Evolutionary conservation across 2,797 vertebrate genomes (phyloP), one percentile per base, ranked within the genome.

Genomic region (Poeciliopsis infans): DNA sequence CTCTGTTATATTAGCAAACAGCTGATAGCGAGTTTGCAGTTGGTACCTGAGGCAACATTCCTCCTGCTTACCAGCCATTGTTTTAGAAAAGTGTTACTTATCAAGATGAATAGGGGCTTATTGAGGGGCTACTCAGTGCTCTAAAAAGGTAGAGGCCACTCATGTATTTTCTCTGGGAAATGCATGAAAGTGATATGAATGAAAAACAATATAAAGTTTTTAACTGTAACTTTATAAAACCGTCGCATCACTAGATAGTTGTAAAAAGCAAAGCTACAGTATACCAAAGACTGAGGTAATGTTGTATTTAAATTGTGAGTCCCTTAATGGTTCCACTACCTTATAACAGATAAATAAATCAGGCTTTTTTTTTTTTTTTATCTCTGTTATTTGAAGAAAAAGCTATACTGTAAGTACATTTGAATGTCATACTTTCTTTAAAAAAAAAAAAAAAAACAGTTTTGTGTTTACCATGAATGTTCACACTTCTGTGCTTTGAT

Each of bases 401-500:
- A 16, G 12, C 23, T 7, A n/a, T 16, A 45, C 5, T 15, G 39
- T 45, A 70, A 12, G 16, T 28, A 3, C 5, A 45, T 7, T 70
- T 45, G 43, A n/a, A 25, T 70, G 59, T 8, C 39, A 6, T 43
- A 45, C 15, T 70, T 43, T 68, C 8, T 45, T 45, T 10, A 8
- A 5, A 46, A 46, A 46, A 15, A 46, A 15, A 13, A 12, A 46
- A 46, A 12, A 69, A 43, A 66, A 41, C 13, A 68, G 36, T 39
- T 39, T 33, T 68, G 36, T 70, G 36, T 45, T 70, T 70, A 43
- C 68, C 25, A 28, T 1, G 68, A 70, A 5, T 45, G 68, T 70
- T 45, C 68, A 70, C 68, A 70, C 68, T 43, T 70, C 25, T 70
- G 13, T 45, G 39, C 68, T 16, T 68, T 68, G 64, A 68, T 45